Percentiles rank a stretch among this genome's conserved stretches.
Conservation (phyloP, 1,140 invertebrate genomes). For the Plectrocnemia conspersa region DNA sequence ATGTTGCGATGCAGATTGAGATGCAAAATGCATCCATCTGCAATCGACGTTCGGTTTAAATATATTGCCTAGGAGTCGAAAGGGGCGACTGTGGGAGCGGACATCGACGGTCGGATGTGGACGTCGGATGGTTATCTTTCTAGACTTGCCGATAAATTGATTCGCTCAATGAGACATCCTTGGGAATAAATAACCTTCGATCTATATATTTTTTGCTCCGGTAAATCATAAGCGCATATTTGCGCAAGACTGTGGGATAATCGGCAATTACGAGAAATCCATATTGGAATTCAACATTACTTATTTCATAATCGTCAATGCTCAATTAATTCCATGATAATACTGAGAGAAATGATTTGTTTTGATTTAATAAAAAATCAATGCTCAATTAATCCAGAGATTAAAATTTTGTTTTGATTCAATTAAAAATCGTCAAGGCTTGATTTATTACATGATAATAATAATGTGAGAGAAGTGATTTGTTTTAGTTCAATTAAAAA, state of each 20-base stretch:
- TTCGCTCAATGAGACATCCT: not conserved
- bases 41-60: not conserved
- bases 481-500: no score
- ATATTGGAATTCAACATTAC: no score
- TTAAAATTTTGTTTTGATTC: no score
- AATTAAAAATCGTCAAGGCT: no score
- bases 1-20: conserved; percentile 10
- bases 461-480: no score
- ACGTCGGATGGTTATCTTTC: conserved; percentile 18
- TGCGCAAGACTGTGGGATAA: conserved; percentile 35
- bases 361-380: not conserved
- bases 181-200: no score
- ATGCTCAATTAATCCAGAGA: not conserved
- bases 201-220: no score
- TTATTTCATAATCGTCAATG: no score
- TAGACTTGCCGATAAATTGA: conserved; percentile 2
- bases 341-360: no score
- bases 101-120: conserved; percentile 13
- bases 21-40: not conserved
- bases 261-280: conserved; percentile 35
- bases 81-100: conserved; percentile 7
- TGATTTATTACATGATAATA: no score
- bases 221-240: no score
- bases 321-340: no score
- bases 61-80: not conserved